Base-by-base conservation (phyloP, 1,140 invertebrate species). In the Nomia melanderi region DNA sequence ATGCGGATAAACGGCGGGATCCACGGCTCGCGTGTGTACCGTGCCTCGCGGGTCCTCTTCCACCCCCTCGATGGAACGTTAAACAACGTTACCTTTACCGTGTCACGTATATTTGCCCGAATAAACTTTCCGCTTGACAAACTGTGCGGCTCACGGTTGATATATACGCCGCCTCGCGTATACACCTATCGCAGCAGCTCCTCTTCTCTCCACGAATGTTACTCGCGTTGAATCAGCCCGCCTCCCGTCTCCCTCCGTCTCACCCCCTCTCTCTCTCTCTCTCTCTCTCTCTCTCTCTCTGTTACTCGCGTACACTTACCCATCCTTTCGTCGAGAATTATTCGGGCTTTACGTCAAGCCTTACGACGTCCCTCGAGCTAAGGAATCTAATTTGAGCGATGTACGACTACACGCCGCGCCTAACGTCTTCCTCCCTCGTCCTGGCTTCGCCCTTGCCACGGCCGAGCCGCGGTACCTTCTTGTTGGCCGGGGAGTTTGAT, bases 371-470 rank as follows among this genome's bases (percentile, higher is more conserved):
- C 78, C 85, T 83, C 79, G 81, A 79, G 77, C 86, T 79, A 85
- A 89, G 89, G 88, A 91, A 91, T 91, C 89, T 91, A 89, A 91
- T 91, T 91, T 91, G 88, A 91, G 91, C 90, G 90, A 91, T 88
- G 88, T 84, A 90, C 81, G 73, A 69, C 72, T 83, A 72, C 64
- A 56, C 63, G 44, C 59, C 20, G 53, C n/a, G 33, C 36, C 62
- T 25, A 60, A 63, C 59, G n/a, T 39, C 65, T 44, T 62, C 63
- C 33, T 64, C 57, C 50, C 39, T 54, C 63, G 20, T 44, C 39
- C 36, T 12, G 14, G n/a, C 50, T 23, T 57, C 27, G 8, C 25
- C 23, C 8, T 2, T 12, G 39, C 12, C 6, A 5, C 39, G 20
- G 17, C 33, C 33, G 33, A 5, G 33, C 8, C 33, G 8, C 33